These are phyloP conservation scores for Enteromius fasciolatus DNA, from an alignment of 2,797 vertebrate genomes.

Conservation along the genomic window DNA sequence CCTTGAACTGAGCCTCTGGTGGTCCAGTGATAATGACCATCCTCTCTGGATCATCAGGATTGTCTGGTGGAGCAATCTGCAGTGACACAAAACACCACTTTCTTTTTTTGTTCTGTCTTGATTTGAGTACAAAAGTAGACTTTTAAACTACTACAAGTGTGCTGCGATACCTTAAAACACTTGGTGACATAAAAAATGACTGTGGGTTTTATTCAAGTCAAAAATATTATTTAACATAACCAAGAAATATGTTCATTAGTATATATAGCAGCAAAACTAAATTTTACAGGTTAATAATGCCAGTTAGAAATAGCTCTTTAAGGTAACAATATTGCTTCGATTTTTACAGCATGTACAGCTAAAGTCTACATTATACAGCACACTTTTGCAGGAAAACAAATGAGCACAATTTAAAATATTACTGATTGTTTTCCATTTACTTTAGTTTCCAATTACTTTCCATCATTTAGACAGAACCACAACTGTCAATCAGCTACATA, in stretches of 20 bases:
- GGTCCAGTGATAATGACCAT: conserved; percentile 96
- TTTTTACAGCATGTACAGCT: background rate
- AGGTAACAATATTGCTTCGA: background rate
- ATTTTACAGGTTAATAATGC: background rate
- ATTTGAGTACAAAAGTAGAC: background rate
- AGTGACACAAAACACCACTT: background rate
- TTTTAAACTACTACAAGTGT: background rate
- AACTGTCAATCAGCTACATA: background rate
- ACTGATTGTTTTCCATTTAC: background rate
- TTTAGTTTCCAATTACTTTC: background rate
- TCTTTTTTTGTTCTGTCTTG: background rate
- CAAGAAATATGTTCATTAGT: background rate
- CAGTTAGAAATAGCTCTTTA: background rate
- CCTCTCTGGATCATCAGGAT: conserved; percentile 85
- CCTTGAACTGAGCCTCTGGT: conserved; percentile 96
- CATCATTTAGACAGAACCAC: background rate
- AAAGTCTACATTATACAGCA: background rate
- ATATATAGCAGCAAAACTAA: background rate
- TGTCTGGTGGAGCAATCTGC: conserved; percentile 91
- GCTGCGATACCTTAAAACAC: background rate
- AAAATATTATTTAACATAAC: background rate
- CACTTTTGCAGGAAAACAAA: background rate
- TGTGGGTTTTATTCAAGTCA: background rate
- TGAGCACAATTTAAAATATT: background rate
- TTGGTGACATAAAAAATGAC: background rate